Conservation (phyloP, 2,113 vertebrate species). For the Rhinopomastus cyanomelas region DNA sequence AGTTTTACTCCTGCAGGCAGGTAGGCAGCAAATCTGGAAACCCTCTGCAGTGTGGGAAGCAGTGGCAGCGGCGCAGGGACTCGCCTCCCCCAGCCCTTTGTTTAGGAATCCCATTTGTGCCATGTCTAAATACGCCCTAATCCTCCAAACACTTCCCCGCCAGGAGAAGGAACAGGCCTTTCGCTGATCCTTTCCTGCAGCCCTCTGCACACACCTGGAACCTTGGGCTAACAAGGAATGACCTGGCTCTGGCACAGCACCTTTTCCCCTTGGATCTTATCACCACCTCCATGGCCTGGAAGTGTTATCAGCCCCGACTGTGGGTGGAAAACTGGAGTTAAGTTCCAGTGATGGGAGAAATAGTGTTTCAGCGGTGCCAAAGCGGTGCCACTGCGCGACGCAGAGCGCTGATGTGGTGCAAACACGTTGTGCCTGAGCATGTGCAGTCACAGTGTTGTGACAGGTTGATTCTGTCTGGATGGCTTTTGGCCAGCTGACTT, state of each 20-base stretch:
- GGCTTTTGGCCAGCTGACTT: not conserved
- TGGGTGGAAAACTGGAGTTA: not conserved
- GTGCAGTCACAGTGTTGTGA: not conserved
- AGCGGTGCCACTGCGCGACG: not conserved
- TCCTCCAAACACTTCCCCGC: conserved; percentile 34
- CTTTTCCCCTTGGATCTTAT: not conserved
- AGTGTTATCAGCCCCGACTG: rapidly evolving
- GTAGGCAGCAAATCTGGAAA: conserved; percentile 52
- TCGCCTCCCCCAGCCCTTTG: conserved; percentile 7
- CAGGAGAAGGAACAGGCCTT: conserved; percentile 42
- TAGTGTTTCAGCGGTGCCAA: not conserved
- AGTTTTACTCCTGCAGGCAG: conserved; percentile 33
- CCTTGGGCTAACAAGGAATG: not conserved
- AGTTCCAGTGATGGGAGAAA: not conserved
- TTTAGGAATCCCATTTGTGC: conserved; percentile 50
- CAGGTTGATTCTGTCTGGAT: not conserved
- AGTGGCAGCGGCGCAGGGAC: not conserved
- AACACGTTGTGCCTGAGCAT: rapidly evolving
- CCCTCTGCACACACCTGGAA: not conserved
- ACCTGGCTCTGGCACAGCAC: rapidly evolving
- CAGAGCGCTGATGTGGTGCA: not conserved
- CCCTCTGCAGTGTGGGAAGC: not conserved
- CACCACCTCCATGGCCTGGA: not conserved
- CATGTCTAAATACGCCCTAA: conserved; percentile 38
- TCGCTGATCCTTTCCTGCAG: not conserved